Conservation (phyloP, 2,888 invertebrate species). For the Rhaphigaster nebulosa region DNA sequence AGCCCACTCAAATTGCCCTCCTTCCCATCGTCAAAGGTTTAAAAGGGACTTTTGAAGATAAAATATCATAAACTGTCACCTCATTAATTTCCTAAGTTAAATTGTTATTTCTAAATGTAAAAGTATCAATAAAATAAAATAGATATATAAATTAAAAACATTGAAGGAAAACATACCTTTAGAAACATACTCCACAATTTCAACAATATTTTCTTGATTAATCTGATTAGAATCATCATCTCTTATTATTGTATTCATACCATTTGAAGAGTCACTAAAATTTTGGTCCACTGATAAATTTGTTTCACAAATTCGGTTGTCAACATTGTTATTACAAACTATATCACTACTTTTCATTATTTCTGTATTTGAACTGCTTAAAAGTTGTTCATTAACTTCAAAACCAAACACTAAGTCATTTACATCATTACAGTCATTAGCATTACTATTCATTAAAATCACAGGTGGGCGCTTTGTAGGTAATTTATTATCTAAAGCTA, state of each 20-base stretch:
- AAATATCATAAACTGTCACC: neutral
- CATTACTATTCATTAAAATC: conserved; percentile 78
- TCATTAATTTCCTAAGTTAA: neutral
- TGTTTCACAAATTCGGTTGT: conserved; percentile 47
- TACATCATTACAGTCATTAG: conserved; percentile 62
- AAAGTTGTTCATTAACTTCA: conserved; percentile 81
- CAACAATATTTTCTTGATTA: neutral
- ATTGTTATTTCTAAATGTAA: neutral
- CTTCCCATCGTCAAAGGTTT: too few species aligned
- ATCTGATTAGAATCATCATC: neutral
- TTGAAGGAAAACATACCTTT: conserved; percentile 31
- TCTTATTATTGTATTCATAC: neutral
- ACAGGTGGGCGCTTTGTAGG: conserved; percentile 76
- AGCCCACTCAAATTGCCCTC: too few species aligned
- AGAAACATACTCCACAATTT: conserved; percentile 56
- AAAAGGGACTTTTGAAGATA: too few species aligned
- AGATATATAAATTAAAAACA: neutral
- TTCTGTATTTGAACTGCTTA: conserved; percentile 67
- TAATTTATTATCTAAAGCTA: conserved; percentile 57
- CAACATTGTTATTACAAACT: conserved; percentile 8
- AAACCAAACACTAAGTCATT: conserved; percentile 78
- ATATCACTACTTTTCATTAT: conserved; percentile 47
- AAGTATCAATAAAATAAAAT: neutral
- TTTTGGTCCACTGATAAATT: conserved; percentile 45
- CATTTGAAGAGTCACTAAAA: conserved; percentile 41